These are phyloP conservation scores for Drosophila niveifrons DNA, from an alignment of 2,888 invertebrate genomes.

Conservation along the genomic window DNA sequence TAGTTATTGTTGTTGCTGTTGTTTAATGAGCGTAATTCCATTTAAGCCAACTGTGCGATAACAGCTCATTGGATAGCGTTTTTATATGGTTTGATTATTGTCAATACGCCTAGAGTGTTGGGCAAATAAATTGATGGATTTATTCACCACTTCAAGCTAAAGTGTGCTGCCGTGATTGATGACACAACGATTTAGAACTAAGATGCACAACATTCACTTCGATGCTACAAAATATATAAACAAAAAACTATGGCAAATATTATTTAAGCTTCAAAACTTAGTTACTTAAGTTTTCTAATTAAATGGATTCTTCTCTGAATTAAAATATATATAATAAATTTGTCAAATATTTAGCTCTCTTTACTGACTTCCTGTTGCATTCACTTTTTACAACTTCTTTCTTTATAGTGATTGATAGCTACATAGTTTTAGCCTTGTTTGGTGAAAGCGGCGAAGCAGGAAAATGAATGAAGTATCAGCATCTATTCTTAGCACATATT, in stretches of 20 bases:
- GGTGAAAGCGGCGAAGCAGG: neutral
- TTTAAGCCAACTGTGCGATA: constrained; percentile 33
- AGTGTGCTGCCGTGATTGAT: constrained; percentile 11
- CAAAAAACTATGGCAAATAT: neutral
- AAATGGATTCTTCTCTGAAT: too few relatives aligned
- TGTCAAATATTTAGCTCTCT: neutral
- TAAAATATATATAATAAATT: neutral
- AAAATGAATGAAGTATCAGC: neutral
- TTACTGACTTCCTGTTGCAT: neutral
- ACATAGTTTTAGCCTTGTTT: neutral
- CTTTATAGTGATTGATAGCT: neutral
- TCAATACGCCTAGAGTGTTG: constrained; percentile 45
- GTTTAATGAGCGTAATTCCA: constrained; percentile 23
- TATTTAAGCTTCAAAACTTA: too few relatives aligned
- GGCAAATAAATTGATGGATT: constrained; percentile 53
- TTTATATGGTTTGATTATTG: constrained; percentile 33
- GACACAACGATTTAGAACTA: neutral
- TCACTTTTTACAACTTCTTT: neutral
- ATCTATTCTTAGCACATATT: neutral
- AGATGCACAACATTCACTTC: neutral
- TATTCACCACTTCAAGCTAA: constrained; percentile 31
- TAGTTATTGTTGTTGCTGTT: constrained; percentile 14
- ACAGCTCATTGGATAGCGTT: constrained; percentile 35
- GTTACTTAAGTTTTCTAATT: too few relatives aligned
- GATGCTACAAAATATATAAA: neutral